Evolutionary conservation across 2,888 invertebrate genomes (phyloP), one percentile per base, ranked within the genome.

Genomic region (Teleogryllus oceanicus): DNA sequence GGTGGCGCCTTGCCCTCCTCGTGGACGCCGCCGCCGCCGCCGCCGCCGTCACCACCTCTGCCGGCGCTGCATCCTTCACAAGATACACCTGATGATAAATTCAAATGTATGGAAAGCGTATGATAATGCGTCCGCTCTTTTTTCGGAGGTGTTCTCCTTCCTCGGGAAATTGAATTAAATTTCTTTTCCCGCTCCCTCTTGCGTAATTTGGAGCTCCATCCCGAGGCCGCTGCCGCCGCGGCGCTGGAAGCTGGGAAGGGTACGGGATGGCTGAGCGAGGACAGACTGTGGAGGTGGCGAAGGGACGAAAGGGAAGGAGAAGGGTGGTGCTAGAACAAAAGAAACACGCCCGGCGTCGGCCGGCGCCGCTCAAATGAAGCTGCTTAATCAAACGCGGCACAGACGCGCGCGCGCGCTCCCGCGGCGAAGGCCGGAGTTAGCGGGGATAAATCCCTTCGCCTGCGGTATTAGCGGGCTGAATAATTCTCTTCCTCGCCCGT

Each of bases 41-140:
- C 37, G 37, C 37, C 37, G 8, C 37, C 37, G 37, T 37, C 37
- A 37, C 37, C 37, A 5, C 37, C 37, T 37, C 37, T 37, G 37
- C 37, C 62, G n/a, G 13, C 62, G 16, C 62, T 62, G n/a, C 62
- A 62, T 62, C 62, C 62, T 62, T 62, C 62, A 62, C 62, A 13
- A 62, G 62, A 62, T 18, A 62, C 62, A 62, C 62, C 62, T 62
- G 62, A 62, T 62, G 62, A 62, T 62, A 62, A 62, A 62, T 62
- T 62, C 62, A 62, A 62, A 62, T 62, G 62, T 62, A 62, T 62
- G 62, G 62, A 62, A 62, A 62, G 62, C 62, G 62, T 62, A 62
- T 62, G 62, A 62, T 62, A 62, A 62, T 62, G 62, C 62, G 16
- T 18, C 62, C n/a, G 62, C 16, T 62, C 62, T 62, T 62, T 62